phyloP scores from a whole-genome alignment of 2,888 invertebrate species.

The Metacarcinus magister region DNA sequence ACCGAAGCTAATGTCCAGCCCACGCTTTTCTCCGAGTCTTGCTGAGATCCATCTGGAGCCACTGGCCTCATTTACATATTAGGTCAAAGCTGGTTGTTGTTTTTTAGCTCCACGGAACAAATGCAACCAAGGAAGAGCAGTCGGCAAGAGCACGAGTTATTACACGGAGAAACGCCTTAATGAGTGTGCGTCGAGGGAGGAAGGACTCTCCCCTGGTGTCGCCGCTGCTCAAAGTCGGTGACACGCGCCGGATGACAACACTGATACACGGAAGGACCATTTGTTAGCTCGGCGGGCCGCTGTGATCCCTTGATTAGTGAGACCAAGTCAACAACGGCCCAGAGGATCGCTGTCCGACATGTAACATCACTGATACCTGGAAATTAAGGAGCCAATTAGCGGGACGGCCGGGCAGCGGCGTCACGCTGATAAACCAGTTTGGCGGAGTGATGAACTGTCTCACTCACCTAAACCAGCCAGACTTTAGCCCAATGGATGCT shows the following conservation, averaged over 20 bases:
- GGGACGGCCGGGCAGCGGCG: constrained; percentile 48
- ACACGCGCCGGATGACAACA: constrained; percentile 67
- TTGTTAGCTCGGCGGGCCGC: constrained; percentile 56
- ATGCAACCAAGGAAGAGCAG: constrained; percentile 9
- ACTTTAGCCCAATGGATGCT: background rate
- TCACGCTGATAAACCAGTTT: constrained; percentile 72
- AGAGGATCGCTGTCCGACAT: constrained; percentile 54
- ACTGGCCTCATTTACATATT: constrained; percentile 47
- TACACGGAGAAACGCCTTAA: constrained; percentile 34
- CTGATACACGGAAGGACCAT: constrained; percentile 63
- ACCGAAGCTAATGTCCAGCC: constrained; percentile 38
- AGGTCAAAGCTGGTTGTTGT: constrained; percentile 37
- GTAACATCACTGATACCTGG: constrained; percentile 73
- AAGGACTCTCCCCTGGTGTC: constrained; percentile 39
- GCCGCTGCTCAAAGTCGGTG: constrained; percentile 27
- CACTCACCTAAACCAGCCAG: background rate
- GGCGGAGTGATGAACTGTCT: constrained; percentile 61
- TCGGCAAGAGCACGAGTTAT: background rate
- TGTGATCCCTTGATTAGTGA: constrained; percentile 55
- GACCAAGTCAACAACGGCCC: constrained; percentile 49
- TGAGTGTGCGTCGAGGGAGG: constrained; percentile 32
- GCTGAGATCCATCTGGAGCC: background rate
- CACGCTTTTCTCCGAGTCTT: constrained; percentile 37
- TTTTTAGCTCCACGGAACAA: constrained; percentile 38
- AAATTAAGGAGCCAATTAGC: constrained; percentile 77